These are phyloP conservation scores for Tenebrosternarchus preto DNA, from an alignment of 2,113 vertebrate genomes.

Conservation along the genomic window DNA sequence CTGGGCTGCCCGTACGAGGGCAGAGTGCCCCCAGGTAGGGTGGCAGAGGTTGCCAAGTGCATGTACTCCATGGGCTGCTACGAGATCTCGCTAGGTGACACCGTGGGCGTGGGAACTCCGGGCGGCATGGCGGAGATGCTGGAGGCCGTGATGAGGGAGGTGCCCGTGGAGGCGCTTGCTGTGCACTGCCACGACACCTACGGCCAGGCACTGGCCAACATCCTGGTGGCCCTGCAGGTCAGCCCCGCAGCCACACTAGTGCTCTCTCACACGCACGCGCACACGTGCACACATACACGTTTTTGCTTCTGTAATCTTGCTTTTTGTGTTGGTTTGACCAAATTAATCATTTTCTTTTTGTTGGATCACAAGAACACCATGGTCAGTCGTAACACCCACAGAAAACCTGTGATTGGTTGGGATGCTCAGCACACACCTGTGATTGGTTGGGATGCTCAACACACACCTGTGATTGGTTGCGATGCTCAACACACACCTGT, in stretches of 20 bases:
- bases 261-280: too few species aligned
- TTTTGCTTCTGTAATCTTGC: too few species aligned
- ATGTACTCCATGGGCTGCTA: constrained; percentile 96
- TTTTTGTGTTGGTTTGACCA: too few species aligned
- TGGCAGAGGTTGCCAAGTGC: constrained; percentile 91
- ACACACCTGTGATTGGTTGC: too few species aligned
- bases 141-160: constrained; percentile 80
- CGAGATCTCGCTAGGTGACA: constrained; percentile 95
- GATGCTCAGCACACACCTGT: too few species aligned
- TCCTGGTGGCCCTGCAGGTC: constrained; percentile 91
- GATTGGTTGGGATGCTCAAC: too few species aligned
- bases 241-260: neutral
- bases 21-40: constrained; percentile 86
- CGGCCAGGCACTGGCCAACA: constrained; percentile 94
- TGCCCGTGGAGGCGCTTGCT: constrained; percentile 86
- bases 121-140: constrained; percentile 91
- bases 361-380: too few species aligned
- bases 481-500: too few species aligned
- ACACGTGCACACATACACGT: too few species aligned
- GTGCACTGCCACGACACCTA: constrained; percentile 98
- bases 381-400: too few species aligned
- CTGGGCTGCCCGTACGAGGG: constrained; percentile 97
- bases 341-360: too few species aligned
- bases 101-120: constrained; percentile 91
- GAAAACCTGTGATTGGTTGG: too few species aligned